phyloP scores from a whole-genome alignment of 2,888 invertebrate species.

The Ectemnius cavifrons region DNA sequence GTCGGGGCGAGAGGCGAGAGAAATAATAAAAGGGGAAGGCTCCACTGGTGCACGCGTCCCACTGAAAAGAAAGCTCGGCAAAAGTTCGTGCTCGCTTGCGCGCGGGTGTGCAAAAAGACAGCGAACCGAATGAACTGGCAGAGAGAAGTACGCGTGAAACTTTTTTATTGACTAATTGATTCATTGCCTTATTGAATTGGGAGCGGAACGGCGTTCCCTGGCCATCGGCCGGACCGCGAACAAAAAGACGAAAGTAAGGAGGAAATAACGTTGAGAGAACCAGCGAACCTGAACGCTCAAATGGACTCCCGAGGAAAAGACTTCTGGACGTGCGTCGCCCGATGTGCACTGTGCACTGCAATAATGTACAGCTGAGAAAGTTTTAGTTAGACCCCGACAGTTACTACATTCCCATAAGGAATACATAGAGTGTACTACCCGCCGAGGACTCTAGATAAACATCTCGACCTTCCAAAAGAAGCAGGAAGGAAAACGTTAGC shows the following conservation, averaged over 20 bases:
- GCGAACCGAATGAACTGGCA: neutral
- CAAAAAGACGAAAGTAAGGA: neutral
- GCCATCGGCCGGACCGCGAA: neutral
- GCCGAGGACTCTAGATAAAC: no score
- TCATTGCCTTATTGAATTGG: conserved; percentile 44
- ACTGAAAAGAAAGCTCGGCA: conserved; percentile 12
- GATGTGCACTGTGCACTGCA: no score
- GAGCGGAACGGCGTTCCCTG: conserved; percentile 21
- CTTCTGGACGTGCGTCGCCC: neutral
- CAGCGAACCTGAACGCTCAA: neutral
- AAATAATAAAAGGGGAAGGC: conserved; percentile 18
- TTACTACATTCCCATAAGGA: no score
- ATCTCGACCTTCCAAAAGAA: no score
- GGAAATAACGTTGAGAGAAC: conserved; percentile 1
- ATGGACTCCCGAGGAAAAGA: neutral
- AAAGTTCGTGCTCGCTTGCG: neutral
- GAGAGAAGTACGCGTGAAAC: conserved; percentile 14
- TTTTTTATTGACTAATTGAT: conserved; percentile 48
- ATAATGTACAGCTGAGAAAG: no score
- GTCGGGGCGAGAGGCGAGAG: neutral
- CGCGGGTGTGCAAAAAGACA: neutral
- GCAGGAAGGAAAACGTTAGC: neutral
- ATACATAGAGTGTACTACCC: no score
- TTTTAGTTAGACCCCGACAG: no score
- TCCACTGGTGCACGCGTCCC: neutral